Conservation (phyloP, 2,888 invertebrate genomes). For the Lasiommata megera region DNA sequence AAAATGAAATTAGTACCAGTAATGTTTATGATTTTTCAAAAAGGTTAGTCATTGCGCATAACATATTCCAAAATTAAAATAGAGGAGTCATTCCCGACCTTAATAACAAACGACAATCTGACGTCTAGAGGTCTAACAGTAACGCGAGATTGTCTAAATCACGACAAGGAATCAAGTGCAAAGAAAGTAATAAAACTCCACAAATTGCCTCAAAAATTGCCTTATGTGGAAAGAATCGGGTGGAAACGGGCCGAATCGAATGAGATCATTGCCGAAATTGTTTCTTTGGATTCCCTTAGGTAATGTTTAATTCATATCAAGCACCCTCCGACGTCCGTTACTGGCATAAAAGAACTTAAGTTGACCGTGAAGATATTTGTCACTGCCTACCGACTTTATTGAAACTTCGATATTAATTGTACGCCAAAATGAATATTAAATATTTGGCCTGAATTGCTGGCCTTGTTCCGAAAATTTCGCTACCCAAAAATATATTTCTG, state of each 20-base stretch:
- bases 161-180: slow-evolving; percentile 4
- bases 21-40: too few relatives aligned
- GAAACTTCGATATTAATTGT: slow-evolving; percentile 8
- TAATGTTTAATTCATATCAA: slow-evolving; percentile 72
- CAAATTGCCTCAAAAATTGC: slow-evolving; percentile 30
- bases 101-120: too few relatives aligned
- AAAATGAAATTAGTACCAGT: too few relatives aligned
- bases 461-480: not conserved
- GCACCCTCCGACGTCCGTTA: slow-evolving; percentile 50
- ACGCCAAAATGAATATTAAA: slow-evolving; percentile 4
- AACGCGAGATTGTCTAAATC: slow-evolving; percentile 14
- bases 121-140: not conserved
- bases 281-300: slow-evolving; percentile 42
- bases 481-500: not conserved
- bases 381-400: slow-evolving; percentile 30
- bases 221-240: slow-evolving; percentile 34
- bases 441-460: not conserved
- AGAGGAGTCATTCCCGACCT: not conserved
- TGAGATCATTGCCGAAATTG: slow-evolving; percentile 45
- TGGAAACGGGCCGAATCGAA: slow-evolving; percentile 39
- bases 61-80: too few relatives aligned
- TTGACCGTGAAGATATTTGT: slow-evolving; percentile 61
- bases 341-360: slow-evolving; percentile 58
- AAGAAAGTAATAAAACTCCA: slow-evolving; percentile 25
- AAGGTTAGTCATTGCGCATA: too few relatives aligned